Conservation (phyloP, 1,140 invertebrate genomes). For the Stegodyphus dumicola region DNA sequence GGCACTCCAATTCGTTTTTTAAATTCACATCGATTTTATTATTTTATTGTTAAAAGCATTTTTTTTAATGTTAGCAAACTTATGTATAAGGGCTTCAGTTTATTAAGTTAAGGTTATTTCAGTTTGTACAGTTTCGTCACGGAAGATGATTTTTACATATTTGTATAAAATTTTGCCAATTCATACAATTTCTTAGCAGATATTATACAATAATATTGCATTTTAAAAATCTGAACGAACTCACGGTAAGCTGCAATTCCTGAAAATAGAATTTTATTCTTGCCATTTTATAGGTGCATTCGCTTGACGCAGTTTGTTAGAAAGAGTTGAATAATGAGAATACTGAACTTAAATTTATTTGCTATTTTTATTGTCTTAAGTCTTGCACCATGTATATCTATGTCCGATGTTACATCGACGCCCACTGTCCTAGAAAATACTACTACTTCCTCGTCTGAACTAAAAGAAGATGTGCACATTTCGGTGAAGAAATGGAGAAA, state of each 20-base stretch:
- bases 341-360: neutral
- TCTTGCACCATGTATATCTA: neutral
- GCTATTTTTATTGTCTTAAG: neutral
- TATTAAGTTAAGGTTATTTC: too few relatives aligned
- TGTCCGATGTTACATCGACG: neutral
- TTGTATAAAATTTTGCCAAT: too few relatives aligned
- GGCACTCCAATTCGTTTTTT: neutral
- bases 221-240: too few relatives aligned
- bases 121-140: too few relatives aligned
- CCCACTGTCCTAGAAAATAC: neutral
- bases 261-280: too few relatives aligned
- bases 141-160: too few relatives aligned
- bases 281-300: too few relatives aligned
- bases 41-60: neutral
- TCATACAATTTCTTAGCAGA: too few relatives aligned
- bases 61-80: neutral
- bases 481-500: conserved; percentile 25
- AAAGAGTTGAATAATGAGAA: neutral
- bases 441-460: neutral
- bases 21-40: neutral
- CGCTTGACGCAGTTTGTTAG: too few relatives aligned
- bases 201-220: too few relatives aligned
- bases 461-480: neutral
- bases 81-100: neutral
- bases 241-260: too few relatives aligned